phyloP scores from a whole-genome alignment of 2,113 vertebrate genomes.

The Hippolais icterina region DNA sequence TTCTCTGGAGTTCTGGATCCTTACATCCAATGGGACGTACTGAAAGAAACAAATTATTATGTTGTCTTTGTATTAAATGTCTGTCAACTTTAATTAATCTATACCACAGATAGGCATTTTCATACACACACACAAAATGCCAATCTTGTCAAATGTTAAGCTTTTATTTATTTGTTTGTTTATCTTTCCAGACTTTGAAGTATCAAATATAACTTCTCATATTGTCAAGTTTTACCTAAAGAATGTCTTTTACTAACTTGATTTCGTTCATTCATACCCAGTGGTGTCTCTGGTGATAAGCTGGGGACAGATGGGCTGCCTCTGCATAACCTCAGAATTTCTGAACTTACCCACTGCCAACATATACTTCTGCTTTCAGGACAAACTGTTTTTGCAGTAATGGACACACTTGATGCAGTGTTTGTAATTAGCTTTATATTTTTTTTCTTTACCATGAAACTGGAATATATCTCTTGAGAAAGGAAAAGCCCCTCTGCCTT shows the following conservation, averaged over 20 bases:
- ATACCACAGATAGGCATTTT: not conserved
- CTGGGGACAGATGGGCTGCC: rapidly evolving
- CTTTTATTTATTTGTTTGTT: not conserved
- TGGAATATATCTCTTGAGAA: not conserved
- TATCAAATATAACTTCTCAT: not conserved
- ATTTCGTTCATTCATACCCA: not conserved
- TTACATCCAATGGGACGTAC: rapidly evolving
- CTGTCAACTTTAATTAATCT: not conserved
- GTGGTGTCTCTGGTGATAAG: not conserved
- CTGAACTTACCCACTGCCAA: not conserved
- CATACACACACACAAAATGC: not conserved
- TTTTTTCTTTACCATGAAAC: not conserved
- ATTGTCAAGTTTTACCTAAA: not conserved
- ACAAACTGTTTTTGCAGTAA: not conserved
- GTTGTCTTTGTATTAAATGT: not conserved
- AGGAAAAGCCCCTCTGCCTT: not conserved
- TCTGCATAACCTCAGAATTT: not conserved
- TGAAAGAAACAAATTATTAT: not conserved
- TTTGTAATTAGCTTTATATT: not conserved
- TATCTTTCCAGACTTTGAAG: not conserved
- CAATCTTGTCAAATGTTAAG: not conserved
- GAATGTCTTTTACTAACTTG: not conserved
- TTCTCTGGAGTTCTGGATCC: not conserved
- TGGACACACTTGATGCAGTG: not conserved
- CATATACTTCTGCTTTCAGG: not conserved